phyloP scores from a whole-genome alignment of 1,140 invertebrate genomes.

The Camponotus floridanus region DNA sequence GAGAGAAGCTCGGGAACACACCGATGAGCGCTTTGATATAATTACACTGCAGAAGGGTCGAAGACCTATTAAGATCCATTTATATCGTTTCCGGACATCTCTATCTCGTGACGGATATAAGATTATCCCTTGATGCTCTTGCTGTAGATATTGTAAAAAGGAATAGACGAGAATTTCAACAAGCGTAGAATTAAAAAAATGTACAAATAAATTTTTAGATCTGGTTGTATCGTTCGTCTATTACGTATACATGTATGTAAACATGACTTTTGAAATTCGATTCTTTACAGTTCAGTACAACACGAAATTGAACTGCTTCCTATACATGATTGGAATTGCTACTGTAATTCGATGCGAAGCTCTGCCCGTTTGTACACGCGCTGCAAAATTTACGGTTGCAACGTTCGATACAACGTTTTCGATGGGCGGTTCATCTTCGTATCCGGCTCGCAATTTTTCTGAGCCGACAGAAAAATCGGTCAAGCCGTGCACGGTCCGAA shows the following conservation, averaged over 20 bases:
- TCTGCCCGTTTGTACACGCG: background rate
- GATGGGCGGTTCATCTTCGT: background rate
- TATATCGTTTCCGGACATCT: background rate
- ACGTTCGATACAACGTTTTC: background rate
- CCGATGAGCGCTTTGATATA: constrained; percentile 27
- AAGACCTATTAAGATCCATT: constrained; percentile 18
- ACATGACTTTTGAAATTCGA: constrained; percentile 2
- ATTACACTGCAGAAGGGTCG: constrained; percentile 6
- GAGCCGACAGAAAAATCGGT: constrained; percentile 45
- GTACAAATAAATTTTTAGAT: constrained; percentile 1
- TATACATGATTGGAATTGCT: background rate
- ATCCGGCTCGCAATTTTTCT: background rate
- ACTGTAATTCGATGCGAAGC: background rate
- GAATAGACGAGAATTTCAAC: background rate
- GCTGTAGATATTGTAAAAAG: background rate
- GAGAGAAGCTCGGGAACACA: background rate
- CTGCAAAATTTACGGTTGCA: background rate
- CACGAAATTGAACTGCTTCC: background rate
- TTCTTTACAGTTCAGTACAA: background rate
- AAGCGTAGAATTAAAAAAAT: background rate
- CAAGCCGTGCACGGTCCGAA: constrained; percentile 14
- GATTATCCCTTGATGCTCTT: background rate
- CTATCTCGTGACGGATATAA: background rate
- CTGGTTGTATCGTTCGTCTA: no score
- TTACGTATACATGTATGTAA: background rate